A percentile compares a stretch with the other conserved stretches of the same genome.
These are phyloP conservation scores for Digitonthophagus gazella DNA, from an alignment of 2,888 invertebrate species.

Conservation along the genomic window DNA sequence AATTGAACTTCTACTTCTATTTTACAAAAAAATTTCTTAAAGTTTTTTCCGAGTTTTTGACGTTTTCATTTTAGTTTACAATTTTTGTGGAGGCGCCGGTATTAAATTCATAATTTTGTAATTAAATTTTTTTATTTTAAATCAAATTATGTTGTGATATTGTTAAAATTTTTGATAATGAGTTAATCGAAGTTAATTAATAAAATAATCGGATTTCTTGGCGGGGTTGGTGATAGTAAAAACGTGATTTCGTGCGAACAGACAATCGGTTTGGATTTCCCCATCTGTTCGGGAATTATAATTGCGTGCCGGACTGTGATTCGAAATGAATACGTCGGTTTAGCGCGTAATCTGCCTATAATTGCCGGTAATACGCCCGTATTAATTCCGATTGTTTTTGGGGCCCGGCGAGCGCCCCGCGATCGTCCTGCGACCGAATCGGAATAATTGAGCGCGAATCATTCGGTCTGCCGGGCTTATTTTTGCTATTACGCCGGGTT, in stretches of 20 bases:
- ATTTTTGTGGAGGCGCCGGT: too few species aligned
- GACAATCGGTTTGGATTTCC: neutral
- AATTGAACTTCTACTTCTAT: too few species aligned
- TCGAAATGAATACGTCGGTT: conserved; percentile 10
- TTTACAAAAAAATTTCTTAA: too few species aligned
- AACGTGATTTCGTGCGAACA: neutral
- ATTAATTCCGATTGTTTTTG: conserved; percentile 17
- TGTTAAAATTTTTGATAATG: too few species aligned
- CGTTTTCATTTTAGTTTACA: too few species aligned
- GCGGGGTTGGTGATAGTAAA: too few species aligned
- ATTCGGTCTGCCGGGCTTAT: conserved; percentile 6
- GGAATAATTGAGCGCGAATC: conserved; percentile 11
- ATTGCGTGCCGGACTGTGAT: conserved; percentile 9
- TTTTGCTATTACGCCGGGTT: neutral
- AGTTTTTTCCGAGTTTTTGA: too few species aligned
- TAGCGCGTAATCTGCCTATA: conserved; percentile 8
- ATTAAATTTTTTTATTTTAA: too few species aligned
- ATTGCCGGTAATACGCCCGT: conserved; percentile 11
- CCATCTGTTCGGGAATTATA: neutral
- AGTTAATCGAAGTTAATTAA: too few species aligned
- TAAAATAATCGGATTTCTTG: too few species aligned
- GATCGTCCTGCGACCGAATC: neutral
- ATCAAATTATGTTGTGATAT: too few species aligned
- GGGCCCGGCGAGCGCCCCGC: neutral
- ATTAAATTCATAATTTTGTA: too few species aligned